These are phyloP conservation scores for Coremacera marginata DNA, from an alignment of 2,888 invertebrate genomes.

Conservation along the genomic window DNA sequence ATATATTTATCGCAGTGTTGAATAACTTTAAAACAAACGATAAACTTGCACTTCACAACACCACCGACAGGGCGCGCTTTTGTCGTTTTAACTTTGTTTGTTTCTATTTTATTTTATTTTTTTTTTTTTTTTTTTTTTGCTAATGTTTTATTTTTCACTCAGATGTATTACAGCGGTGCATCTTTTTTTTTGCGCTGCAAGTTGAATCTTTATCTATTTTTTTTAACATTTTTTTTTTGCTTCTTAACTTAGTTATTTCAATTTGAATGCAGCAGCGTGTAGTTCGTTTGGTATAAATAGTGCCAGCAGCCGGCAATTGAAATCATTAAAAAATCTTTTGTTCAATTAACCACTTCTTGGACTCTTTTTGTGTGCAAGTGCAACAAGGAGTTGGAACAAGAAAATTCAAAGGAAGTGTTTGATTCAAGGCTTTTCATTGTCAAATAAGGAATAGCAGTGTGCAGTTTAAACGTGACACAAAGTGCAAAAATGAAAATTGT, in stretches of 20 bases:
- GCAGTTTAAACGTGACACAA: slow-evolving; percentile 24
- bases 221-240: neutral
- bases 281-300: slow-evolving; percentile 64
- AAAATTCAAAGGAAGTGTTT: neutral
- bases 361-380: slow-evolving; percentile 28
- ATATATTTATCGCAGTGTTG: neutral
- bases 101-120: slow-evolving; percentile 24
- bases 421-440: slow-evolving; percentile 27
- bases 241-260: slow-evolving; percentile 17
- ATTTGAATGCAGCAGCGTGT: slow-evolving; percentile 15
- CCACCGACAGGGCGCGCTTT: slow-evolving; percentile 13
- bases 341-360: slow-evolving; percentile 64
- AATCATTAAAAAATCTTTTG: slow-evolving; percentile 68
- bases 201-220: slow-evolving; percentile 8
- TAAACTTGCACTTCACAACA: neutral
- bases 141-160: slow-evolving; percentile 31
- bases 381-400: neutral
- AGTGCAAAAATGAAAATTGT: slow-evolving; percentile 60
- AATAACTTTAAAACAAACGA: neutral
- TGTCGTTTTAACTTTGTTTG: slow-evolving; percentile 34
- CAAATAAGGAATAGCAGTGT: slow-evolving; percentile 31
- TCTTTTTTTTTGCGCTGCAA: slow-evolving; percentile 7
- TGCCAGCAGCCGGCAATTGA: slow-evolving; percentile 66
- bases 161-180: neutral
- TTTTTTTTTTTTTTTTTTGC: slow-evolving; percentile 33